A percentile compares a stretch with the other conserved stretches of the same genome.
These are phyloP conservation scores for Patella depressa DNA, from an alignment of 2,888 invertebrate species.

Conservation along the genomic window DNA sequence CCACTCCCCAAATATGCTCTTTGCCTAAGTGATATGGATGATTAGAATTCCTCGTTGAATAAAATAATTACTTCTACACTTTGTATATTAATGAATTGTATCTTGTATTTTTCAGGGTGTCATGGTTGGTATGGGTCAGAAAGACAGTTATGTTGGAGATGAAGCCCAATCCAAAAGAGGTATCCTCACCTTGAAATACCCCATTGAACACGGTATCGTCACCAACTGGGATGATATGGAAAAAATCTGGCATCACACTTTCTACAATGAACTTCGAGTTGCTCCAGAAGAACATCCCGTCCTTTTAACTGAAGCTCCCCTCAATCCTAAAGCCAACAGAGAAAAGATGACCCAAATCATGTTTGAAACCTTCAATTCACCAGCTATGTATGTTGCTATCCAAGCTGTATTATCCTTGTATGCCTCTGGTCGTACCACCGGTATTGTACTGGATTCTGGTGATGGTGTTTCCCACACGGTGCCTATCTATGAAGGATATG, in stretches of 20 bases:
- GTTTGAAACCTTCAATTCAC: slow-evolving; percentile 86
- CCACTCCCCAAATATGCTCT: too few relatives aligned
- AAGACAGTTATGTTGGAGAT: slow-evolving; percentile 61
- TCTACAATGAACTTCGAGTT: slow-evolving; percentile 80
- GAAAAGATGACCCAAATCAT: slow-evolving; percentile 85
- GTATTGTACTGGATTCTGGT: slow-evolving; percentile 93
- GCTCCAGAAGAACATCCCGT: slow-evolving; percentile 96
- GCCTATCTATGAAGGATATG: slow-evolving; percentile 80
- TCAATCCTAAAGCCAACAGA: slow-evolving; percentile 88
- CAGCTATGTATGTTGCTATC: slow-evolving; percentile 94
- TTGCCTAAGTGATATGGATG: too few relatives aligned
- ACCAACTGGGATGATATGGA: slow-evolving; percentile 69
- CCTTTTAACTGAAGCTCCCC: slow-evolving; percentile 88
- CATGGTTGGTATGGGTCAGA: slow-evolving; percentile 97
- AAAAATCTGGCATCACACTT: slow-evolving; percentile 67
- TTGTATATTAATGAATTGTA: too few relatives aligned
- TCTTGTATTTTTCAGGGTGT: slow-evolving; percentile 63
- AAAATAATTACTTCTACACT: too few relatives aligned
- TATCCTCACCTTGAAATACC: slow-evolving; percentile 60
- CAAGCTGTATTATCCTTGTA: slow-evolving; percentile 92
- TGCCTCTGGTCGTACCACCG: slow-evolving; percentile 95
- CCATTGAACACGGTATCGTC: slow-evolving; percentile 66
- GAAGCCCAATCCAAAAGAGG: slow-evolving; percentile 68
- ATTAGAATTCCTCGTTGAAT: too few relatives aligned
- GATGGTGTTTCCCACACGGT: slow-evolving; percentile 95